phyloP scores from a whole-genome alignment of 1,140 invertebrate genomes.

The Drosophila micromelanica region DNA sequence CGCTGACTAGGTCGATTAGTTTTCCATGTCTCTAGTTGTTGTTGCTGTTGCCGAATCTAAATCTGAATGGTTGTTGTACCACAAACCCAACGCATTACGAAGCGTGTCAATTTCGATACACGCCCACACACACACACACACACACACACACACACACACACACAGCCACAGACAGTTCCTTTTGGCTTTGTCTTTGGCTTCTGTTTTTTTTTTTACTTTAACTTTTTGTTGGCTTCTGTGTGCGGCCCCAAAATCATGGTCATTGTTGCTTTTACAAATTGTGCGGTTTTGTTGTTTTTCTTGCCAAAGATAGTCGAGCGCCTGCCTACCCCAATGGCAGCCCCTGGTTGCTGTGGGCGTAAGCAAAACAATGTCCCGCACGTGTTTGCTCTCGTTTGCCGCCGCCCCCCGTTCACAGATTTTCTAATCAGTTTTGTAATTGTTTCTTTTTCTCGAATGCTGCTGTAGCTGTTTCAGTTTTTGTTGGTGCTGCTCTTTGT shows the following conservation, averaged over 20 bases:
- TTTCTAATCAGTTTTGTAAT: constrained; percentile 83
- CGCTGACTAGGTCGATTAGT: constrained; percentile 76
- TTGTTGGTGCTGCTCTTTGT: constrained; percentile 21
- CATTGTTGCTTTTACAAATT: constrained; percentile 80
- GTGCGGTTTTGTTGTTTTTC: constrained; percentile 71
- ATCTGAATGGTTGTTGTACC: constrained; percentile 36
- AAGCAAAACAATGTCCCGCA: constrained; percentile 66
- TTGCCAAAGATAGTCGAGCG: constrained; percentile 31
- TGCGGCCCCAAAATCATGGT: constrained; percentile 56
- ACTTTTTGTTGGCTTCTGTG: constrained; percentile 36
- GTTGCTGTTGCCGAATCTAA: constrained; percentile 49
- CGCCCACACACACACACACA: constrained; percentile 38
- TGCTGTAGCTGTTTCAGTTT: constrained; percentile 42
- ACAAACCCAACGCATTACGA: constrained; percentile 57
- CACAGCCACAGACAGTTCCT: constrained; percentile 12
- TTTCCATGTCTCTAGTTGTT: constrained; percentile 23
- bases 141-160: constrained; percentile 21
- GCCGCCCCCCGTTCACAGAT: constrained; percentile 42
- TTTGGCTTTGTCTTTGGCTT: constrained; percentile 28
- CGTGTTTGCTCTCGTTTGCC: constrained; percentile 57
- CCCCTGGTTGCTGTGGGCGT: constrained; percentile 50
- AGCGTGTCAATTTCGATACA: constrained; percentile 61
- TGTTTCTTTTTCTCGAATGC: constrained; percentile 58
- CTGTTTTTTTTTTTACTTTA: constrained; percentile 40
- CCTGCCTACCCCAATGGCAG: not conserved